phyloP scores from a whole-genome alignment of 2,113 vertebrate genomes.

The Geothlypis trichas region DNA sequence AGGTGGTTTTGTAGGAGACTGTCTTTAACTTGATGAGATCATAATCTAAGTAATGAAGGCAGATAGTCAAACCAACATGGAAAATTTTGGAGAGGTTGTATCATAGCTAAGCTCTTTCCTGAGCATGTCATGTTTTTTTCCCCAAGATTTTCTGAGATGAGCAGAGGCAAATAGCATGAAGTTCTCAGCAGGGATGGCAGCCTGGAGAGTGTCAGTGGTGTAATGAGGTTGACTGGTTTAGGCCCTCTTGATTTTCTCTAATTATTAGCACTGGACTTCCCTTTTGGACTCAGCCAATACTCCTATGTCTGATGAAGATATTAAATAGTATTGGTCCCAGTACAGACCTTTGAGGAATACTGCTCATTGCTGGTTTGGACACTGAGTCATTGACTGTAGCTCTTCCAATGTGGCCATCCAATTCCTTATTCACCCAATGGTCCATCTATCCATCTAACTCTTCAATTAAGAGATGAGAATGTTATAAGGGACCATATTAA shows the following conservation, averaged over 20 bases:
- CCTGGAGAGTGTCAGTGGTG: not conserved
- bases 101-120: not conserved
- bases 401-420: not conserved
- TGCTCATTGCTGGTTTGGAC: not conserved
- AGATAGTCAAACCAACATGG: not conserved
- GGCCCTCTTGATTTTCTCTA: not conserved
- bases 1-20: not conserved
- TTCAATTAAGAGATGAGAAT: not conserved
- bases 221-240: not conserved
- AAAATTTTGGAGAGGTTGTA: not conserved
- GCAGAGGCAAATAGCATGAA: not conserved
- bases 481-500: not conserved
- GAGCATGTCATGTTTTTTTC: not conserved
- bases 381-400: not conserved
- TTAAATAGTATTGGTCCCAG: not conserved
- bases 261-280: not conserved
- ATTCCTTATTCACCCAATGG: not conserved
- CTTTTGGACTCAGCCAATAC: not conserved
- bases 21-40: not conserved
- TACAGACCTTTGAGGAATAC: not conserved
- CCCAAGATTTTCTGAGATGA: not conserved
- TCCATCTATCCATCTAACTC: not conserved
- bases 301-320: not conserved
- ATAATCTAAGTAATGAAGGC: not conserved
- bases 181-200: not conserved